Evolutionary conservation across 1,140 invertebrate species (phyloP), one percentile per base, ranked within the genome.

Genomic region (Muscidifurax raptorellus): DNA sequence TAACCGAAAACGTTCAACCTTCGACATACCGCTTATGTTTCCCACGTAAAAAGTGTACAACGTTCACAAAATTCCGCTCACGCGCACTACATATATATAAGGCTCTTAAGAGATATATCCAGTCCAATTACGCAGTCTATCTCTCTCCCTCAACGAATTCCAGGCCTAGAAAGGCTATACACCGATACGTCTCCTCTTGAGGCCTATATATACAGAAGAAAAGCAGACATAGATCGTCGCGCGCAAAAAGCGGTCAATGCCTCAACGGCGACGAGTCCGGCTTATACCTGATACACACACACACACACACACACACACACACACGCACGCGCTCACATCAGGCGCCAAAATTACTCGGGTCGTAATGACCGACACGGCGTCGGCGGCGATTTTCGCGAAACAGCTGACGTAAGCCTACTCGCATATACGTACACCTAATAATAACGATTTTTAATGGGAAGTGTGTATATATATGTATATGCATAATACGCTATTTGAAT

Each of bases 181-280:
- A 32, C 32, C 71, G 71, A 32, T 22, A 40, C 30, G 67, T 13
- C 71, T 10, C 10, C 0, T 30, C 66, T 30, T 2, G 28, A 30
- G 27, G 10, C 0, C 27, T 13, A 25, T n/a, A n/a, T n/a, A n/a
- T n/a, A n/a, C 32, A 36, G 71, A 74, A 74, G 74, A 76, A 44
- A 47, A 52, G 40, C 44, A 76, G 71, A 32, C 32, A n/a, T 9
- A n/a, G 32, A 74, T 74, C 15, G 36, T 52, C 36, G 7, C 4
- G 28, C n/a, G 67, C 66, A 80, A 80, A 80, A 80, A 80, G 79
- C 79, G 79, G 79, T 80, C 79, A 71, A 67, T 36, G 79, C 25
- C 79, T n/a, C 59, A 36, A 13, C 66, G 79, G 67, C 79, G 77
- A n/a, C 30, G 30, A 2, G n/a, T n/a, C n/a, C n/a, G 30, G 28